Percentiles rank a stretch among this genome's conserved stretches.
These are phyloP conservation scores for Thymelicus acteon DNA, from an alignment of 2,888 invertebrate species.

Conservation along the genomic window DNA sequence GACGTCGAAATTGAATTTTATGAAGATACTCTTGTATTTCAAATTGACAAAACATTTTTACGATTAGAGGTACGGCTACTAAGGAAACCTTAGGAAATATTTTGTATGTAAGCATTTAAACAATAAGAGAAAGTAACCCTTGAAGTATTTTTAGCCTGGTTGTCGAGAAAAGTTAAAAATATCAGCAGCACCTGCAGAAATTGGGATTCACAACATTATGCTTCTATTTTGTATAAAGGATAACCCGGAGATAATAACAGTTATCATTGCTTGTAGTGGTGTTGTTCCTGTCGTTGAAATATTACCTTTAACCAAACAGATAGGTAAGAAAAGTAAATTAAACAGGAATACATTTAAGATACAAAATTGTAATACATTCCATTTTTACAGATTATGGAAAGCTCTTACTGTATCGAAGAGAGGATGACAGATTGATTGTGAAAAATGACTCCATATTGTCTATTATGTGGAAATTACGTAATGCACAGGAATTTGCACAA, in stretches of 20 bases:
- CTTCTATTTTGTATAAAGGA: conserved; percentile 79
- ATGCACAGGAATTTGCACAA: conserved; percentile 66
- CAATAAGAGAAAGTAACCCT: background rate
- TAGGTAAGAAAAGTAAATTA: conserved; percentile 56
- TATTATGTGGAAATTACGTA: conserved; percentile 82
- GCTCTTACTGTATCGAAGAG: conserved; percentile 77
- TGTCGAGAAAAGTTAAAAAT: conserved; percentile 65
- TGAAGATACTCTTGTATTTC: conserved; percentile 73
- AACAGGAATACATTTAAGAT: background rate
- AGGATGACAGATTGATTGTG: conserved; percentile 77
- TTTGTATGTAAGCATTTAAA: background rate
- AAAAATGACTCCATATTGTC: conserved; percentile 84
- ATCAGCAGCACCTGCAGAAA: conserved; percentile 70
- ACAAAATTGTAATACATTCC: background rate
- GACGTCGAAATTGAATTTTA: conserved; percentile 75
- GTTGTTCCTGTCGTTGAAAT: conserved; percentile 80
- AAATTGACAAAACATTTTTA: conserved; percentile 67
- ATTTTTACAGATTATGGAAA: conserved; percentile 78
- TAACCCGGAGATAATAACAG: conserved; percentile 83
- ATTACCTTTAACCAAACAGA: conserved; percentile 67
- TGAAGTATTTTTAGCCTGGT: conserved; percentile 61
- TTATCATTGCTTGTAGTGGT: conserved; percentile 80
- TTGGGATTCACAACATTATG: conserved; percentile 61
- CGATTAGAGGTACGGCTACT: conserved; percentile 57
- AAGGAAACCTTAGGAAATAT: background rate